A percentile compares a stretch with the other conserved stretches of the same genome.
phyloP scores from a whole-genome alignment of 2,797 vertebrate species.

The Typhlichthys eigenmanni region DNA sequence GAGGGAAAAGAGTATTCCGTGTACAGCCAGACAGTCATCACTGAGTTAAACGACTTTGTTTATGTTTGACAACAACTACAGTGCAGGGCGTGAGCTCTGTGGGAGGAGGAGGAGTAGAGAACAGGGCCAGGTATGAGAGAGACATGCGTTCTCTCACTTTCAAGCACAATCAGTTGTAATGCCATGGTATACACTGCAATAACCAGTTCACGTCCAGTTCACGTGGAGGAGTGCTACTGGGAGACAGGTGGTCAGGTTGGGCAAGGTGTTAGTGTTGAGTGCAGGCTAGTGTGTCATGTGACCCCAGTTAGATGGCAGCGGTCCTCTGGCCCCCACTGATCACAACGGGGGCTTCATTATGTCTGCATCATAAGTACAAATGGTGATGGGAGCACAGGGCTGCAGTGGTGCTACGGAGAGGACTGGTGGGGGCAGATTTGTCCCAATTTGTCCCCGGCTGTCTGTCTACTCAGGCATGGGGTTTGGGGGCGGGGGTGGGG shows the following conservation, averaged over 20 bases:
- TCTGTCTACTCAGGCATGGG: conserved; percentile 65
- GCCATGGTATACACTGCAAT: too few species aligned
- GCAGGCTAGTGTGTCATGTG: conserved; percentile 34
- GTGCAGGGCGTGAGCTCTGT: conserved; percentile 57
- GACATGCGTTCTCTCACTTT: too few species aligned
- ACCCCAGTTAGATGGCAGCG: conserved; percentile 75
- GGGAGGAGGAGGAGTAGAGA: conserved; percentile 40
- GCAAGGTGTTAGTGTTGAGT: neutral
- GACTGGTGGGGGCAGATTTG: conserved; percentile 55
- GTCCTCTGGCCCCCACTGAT: conserved; percentile 83
- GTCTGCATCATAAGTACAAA: conserved; percentile 87
- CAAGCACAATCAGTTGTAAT: too few species aligned
- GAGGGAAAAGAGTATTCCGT: neutral
- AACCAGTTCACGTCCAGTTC: neutral
- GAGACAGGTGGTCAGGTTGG: neutral
- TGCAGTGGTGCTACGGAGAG: conserved; percentile 62
- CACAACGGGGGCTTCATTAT: conserved; percentile 88
- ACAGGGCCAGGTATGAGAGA: neutral
- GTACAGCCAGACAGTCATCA: too few species aligned
- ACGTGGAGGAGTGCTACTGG: neutral
- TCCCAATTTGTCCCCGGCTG: conserved; percentile 79
- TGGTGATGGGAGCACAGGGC: conserved; percentile 81
- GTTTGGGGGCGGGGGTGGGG: conserved; percentile 61
- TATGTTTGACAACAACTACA: neutral
- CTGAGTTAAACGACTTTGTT: too few species aligned